phyloP scores from a whole-genome alignment of 2,888 invertebrate species.

The Rapana venosa region DNA sequence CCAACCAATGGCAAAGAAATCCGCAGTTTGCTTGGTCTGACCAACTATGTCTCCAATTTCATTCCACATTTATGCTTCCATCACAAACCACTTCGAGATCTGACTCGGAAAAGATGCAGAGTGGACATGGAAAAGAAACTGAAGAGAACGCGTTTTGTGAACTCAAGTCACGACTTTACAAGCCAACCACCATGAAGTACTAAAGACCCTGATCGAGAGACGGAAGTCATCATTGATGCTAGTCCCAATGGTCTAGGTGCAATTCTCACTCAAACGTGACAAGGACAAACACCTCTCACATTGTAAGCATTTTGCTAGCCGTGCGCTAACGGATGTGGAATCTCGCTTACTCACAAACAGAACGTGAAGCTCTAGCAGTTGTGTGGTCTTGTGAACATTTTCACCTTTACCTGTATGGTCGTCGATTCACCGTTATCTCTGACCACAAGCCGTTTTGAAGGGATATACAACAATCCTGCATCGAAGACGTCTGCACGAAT shows the following conservation, averaged over 20 bases:
- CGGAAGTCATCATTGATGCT: constrained; percentile 59
- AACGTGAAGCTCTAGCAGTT: constrained; percentile 61
- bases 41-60: neutral
- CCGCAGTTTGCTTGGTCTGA: neutral
- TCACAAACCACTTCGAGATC: constrained; percentile 3
- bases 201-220: constrained; percentile 53
- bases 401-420: constrained; percentile 62
- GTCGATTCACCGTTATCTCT: constrained; percentile 56
- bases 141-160: constrained; percentile 52
- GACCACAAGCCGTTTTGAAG: constrained; percentile 66
- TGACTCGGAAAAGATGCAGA: constrained; percentile 42
- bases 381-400: constrained; percentile 66
- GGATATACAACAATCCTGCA: constrained; percentile 60
- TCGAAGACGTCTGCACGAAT: constrained; percentile 54
- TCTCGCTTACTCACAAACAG: constrained; percentile 62
- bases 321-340: constrained; percentile 56
- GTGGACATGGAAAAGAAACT: constrained; percentile 51
- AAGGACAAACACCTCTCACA: constrained; percentile 47
- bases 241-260: constrained; percentile 60
- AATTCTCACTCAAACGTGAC: constrained; percentile 54
- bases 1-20: neutral
- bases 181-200: constrained; percentile 53
- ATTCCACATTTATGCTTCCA: neutral
- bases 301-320: constrained; percentile 54
- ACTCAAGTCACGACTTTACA: constrained; percentile 53